Base-by-base conservation (phyloP, 2,113 vertebrate species). In the Muscicapa adusta region DNA sequence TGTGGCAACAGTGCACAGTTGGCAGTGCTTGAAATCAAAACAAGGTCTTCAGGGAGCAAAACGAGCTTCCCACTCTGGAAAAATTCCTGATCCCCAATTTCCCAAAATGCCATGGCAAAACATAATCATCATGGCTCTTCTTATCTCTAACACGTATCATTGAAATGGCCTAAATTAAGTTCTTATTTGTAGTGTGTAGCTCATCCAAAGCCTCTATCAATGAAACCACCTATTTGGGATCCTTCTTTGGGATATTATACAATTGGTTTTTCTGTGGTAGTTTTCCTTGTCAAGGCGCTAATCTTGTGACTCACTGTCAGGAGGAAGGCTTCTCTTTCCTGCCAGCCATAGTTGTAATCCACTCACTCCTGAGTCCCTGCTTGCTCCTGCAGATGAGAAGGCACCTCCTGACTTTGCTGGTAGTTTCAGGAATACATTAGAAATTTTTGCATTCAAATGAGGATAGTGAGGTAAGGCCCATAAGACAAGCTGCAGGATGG, bases 251-350 rank as follows among this genome's bases (percentile, higher is more conserved):
- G 29, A 31, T 47, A 76, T 84, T 74, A 54, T 4, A 3, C 91
- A 94, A n/a, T 28, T 56, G 79, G 16, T 38, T 85, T 26, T 54
- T 85, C 74, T 79, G 71, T 43, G 73, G 50, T 38, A 60, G 50
- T 8, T 89, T 80, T 93, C 63, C 72, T 91, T 89, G 84, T 85
- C 71, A 51, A 65, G 2, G 5, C 5, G 0, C 33, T 50, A 48
- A 68, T 93, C 89, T 92, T 73, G 28, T 95, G 95, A 95, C 71
- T 96, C 93, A 88, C 34, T 82, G 74, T 95, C 94, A 95, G 42
- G 45, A 78, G 81, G 45, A 47, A 95, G 24, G 17, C 51, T 92
- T 87, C 62, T 91, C 83, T 82, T 91, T 91, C 74, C 77, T 89
- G 73, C 13, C 19, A 53, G 42, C 50, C 12, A 1, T 12, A 34